Percentiles rank a stretch among this genome's conserved stretches.
Conservation (phyloP, 1,140 invertebrate genomes). For the Nymphalis io region DNA sequence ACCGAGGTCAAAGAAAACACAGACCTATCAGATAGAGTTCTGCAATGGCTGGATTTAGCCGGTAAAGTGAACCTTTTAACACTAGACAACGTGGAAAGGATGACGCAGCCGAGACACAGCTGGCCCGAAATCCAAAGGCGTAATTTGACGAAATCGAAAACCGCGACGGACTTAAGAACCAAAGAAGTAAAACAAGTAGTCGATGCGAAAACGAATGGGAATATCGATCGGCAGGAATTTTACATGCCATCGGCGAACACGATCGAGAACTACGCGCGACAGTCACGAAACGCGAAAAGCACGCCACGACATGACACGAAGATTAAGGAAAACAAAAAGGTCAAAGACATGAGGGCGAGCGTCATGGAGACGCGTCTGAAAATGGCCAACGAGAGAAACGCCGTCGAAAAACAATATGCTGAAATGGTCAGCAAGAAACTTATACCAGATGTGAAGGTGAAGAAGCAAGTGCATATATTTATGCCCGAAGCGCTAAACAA, state of each 20-base stretch:
- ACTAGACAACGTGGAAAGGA: constrained; percentile 57
- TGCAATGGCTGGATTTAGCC: constrained; percentile 83
- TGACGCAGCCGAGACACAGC: constrained; percentile 69
- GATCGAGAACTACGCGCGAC: constrained; percentile 75
- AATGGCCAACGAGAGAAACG: constrained; percentile 58
- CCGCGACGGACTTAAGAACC: constrained; percentile 52
- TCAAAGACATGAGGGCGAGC: constrained; percentile 58
- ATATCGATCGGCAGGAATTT: constrained; percentile 71
- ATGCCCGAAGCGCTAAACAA: constrained; percentile 82
- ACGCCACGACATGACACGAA: constrained; percentile 65
- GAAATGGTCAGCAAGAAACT: constrained; percentile 75
- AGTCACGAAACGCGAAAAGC: constrained; percentile 69
- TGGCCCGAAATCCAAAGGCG: constrained; percentile 70
- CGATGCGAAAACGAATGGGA: constrained; percentile 50
- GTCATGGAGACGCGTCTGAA: constrained; percentile 64
- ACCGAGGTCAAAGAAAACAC: constrained; percentile 62
- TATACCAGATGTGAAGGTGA: constrained; percentile 68
- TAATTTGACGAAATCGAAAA: constrained; percentile 64
- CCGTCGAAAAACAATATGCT: constrained; percentile 72
- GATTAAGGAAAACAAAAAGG: constrained; percentile 60
- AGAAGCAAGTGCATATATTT: constrained; percentile 85
- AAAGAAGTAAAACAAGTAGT: constrained; percentile 52
- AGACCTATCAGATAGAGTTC: constrained; percentile 81
- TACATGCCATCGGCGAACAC: constrained; percentile 68
- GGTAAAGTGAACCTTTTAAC: constrained; percentile 69